A percentile compares a stretch with the other conserved stretches of the same genome.
These are phyloP conservation scores for Myripristis murdjan DNA, from an alignment of 2,797 vertebrate species.

Conservation along the genomic window DNA sequence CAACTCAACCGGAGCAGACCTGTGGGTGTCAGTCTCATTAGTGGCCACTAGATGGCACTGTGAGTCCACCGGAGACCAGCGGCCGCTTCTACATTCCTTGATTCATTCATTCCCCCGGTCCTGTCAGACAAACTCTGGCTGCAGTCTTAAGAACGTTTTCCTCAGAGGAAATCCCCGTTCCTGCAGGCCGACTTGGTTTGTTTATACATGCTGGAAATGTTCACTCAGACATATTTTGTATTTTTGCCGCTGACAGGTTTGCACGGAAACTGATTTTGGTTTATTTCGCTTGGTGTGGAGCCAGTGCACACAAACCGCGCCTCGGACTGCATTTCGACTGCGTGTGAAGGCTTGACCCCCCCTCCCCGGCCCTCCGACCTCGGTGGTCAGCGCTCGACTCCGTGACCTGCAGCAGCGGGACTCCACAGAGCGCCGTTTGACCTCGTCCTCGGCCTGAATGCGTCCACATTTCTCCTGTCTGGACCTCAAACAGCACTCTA, in stretches of 20 bases:
- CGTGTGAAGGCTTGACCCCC: conserved; percentile 36
- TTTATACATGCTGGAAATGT: conserved; percentile 49
- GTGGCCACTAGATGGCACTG: conserved; percentile 68
- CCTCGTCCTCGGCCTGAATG: conserved; percentile 12
- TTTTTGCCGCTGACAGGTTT: conserved; percentile 27
- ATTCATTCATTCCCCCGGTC: too few relatives aligned
- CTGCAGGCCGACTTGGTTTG: conserved; percentile 31
- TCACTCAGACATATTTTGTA: conserved; percentile 36
- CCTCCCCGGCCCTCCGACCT: conserved; percentile 10
- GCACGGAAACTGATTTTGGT: conserved; percentile 64
- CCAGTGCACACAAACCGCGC: conserved; percentile 23
- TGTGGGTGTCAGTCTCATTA: not conserved
- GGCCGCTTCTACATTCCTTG: conserved; percentile 53
- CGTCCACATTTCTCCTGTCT: not conserved
- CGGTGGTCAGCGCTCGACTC: conserved; percentile 9
- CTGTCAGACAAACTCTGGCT: conserved; percentile 31
- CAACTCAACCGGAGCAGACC: not conserved
- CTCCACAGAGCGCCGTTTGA: conserved; percentile 18
- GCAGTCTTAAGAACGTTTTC: conserved; percentile 42
- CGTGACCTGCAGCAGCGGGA: conserved; percentile 45
- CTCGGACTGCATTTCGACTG: conserved; percentile 52
- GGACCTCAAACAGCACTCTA: conserved; percentile 4
- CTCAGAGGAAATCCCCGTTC: conserved; percentile 18
- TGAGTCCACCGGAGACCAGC: conserved; percentile 46
- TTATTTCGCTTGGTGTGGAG: conserved; percentile 50